Percentiles rank a stretch among this genome's conserved stretches.
phyloP scores from a whole-genome alignment of 2,888 invertebrate species.

The Ellobium chinense region DNA sequence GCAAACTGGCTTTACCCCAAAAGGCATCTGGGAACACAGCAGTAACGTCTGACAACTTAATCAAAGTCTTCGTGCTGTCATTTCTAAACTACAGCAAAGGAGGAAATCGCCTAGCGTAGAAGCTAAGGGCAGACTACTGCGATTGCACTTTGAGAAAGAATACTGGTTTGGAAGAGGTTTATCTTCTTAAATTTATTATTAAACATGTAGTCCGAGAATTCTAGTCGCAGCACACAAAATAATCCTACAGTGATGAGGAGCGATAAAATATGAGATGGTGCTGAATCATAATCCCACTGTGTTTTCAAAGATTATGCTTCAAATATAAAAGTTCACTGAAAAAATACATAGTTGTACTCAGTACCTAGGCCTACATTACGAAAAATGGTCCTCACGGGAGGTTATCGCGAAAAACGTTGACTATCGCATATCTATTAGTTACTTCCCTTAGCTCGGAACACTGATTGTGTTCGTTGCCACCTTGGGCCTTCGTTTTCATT shows the following conservation, averaged over 20 bases:
- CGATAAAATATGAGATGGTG: no score
- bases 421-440: no score
- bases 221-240: neutral
- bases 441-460: no score
- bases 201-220: neutral
- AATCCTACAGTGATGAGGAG: no score
- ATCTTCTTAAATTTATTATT: neutral
- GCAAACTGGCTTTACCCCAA: constrained; percentile 72
- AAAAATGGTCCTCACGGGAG: no score
- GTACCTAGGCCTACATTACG: no score
- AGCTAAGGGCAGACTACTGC: neutral
- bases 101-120: neutral
- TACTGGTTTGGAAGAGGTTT: neutral
- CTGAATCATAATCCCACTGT: no score
- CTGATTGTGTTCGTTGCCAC: no score
- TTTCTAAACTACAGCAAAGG: neutral
- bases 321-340: neutral
- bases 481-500: no score
- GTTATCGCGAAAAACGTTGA: no score
- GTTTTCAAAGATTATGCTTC: neutral
- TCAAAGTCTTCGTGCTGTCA: neutral
- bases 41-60: neutral
- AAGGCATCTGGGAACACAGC: constrained; percentile 61
- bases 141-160: neutral
- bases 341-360: no score